phyloP scores from a whole-genome alignment of 2,113 vertebrate species.

The Callopanchax toddi region DNA sequence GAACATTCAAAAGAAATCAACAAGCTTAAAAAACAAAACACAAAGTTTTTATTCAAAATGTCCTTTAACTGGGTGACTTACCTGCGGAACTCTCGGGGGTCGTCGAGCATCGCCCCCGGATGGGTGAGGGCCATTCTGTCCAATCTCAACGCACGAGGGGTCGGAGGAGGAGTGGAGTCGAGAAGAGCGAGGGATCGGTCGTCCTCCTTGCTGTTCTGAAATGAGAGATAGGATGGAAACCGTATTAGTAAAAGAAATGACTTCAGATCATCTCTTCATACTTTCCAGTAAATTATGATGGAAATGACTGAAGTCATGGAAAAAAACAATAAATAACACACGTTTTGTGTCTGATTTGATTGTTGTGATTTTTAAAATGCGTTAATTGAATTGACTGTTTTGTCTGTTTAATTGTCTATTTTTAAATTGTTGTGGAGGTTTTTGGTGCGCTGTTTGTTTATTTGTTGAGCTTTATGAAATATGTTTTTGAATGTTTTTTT shows the following conservation, averaged over 20 bases:
- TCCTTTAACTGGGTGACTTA: conserved; percentile 33
- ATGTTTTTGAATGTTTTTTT: too few species aligned
- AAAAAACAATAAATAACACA: too few species aligned
- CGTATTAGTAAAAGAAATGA: not conserved
- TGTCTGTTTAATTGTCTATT: too few species aligned
- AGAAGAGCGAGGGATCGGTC: conserved; percentile 86
- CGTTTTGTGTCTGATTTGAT: too few species aligned
- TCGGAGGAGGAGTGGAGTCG: conserved; percentile 86
- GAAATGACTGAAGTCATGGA: too few species aligned
- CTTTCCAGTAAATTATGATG: too few species aligned
- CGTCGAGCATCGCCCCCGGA: conserved; percentile 85
- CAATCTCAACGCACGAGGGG: conserved; percentile 86
- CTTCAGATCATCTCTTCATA: not conserved
- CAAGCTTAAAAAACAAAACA: not conserved
- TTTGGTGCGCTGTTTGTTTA: too few species aligned
- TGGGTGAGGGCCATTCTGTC: conserved; percentile 91
- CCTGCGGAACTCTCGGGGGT: conserved; percentile 88
- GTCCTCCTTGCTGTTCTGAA: conserved; percentile 88
- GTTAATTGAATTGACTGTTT: too few species aligned
- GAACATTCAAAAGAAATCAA: not conserved
- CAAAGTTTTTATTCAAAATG: not conserved
- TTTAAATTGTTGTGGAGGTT: too few species aligned
- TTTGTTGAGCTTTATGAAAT: too few species aligned
- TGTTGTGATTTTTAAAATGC: too few species aligned
- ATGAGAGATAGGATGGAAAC: conserved; percentile 2